Base-by-base conservation (phyloP, 2,113 vertebrate species). In the Cynopterus brachyotis region DNA sequence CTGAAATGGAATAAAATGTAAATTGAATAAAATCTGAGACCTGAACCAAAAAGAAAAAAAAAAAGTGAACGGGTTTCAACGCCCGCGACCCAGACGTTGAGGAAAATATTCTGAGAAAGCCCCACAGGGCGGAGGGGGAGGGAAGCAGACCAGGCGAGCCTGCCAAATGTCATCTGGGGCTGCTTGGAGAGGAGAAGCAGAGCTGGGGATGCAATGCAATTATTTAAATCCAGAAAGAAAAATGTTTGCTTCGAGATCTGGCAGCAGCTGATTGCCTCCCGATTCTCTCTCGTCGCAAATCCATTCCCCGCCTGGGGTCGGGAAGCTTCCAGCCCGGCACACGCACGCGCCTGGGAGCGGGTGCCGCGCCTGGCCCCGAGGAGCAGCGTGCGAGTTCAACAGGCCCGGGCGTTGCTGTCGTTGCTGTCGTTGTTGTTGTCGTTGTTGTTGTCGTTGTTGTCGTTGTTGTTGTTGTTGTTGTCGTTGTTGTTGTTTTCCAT, bases 1-100 rank as follows among this genome's bases (percentile, higher is more conserved):
- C 96, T 94, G 89, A 97, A 98, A 97, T 93, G 94, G 94, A 98
- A 98, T 75, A 98, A 98, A 98, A 93, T 91, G 94, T 93, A 96
- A 97, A 97, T 98, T 97, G 96, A 98, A 98, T 98, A 98, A 97
- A 97, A 98, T 85, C n/a, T 96, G 89, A 98, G 97, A 95, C 47
- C 24, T 57, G 42, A 92, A 97, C 97, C 40, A 91, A 50, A 50
- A 50, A 50, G 50, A 1, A 16, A 16, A 16, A 50, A 73, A 94
- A 89, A 64, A 66, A 89, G 73, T 35, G 53, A 96, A 97, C 95
- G 85, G 1, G 78, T 97, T 98, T 97, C 95, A 96, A 96, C 97
- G 76, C 0, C 92, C 97, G 95, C 76, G 96, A 95, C 70, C 96
- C 45, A 88, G 59, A 96, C 89, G 37, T 75, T 80, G 94, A 6